phyloP scores from a whole-genome alignment of 2,888 invertebrate species.

The Villa cingulata region DNA sequence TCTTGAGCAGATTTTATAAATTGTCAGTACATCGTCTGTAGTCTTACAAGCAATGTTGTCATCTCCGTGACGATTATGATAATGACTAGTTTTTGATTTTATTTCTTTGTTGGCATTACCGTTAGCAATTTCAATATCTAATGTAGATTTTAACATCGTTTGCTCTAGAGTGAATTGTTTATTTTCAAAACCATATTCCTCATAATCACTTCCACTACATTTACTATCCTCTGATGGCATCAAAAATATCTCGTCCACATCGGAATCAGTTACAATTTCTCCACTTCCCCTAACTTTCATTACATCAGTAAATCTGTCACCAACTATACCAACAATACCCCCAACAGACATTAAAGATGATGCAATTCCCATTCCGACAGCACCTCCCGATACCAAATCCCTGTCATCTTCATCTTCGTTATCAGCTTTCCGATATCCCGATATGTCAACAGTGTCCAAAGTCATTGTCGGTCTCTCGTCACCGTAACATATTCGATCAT shows the following conservation, averaged over 20 bases:
- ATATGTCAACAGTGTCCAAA: background rate
- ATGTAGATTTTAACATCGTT: background rate
- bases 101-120: background rate
- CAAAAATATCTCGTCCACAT: conserved; percentile 18
- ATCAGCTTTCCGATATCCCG: conserved; percentile 7
- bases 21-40: conserved; percentile 15
- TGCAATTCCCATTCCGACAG: too few species aligned
- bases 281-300: conserved; percentile 4
- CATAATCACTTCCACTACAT: conserved; percentile 9
- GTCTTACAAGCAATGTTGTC: background rate
- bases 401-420: conserved; percentile 4
- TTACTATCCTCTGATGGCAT: conserved; percentile 15
- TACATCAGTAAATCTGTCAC: background rate
- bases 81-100: background rate
- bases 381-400: background rate
- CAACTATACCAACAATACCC: too few species aligned
- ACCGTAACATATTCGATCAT: conserved; percentile 5
- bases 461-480: conserved; percentile 1
- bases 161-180: conserved; percentile 14
- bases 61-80: background rate
- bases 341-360: too few species aligned
- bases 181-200: conserved; percentile 14
- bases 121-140: background rate
- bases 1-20: conserved; percentile 16
- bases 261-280: conserved; percentile 12